Evolutionary conservation across 2,113 vertebrate genomes (phyloP), one percentile per base, ranked within the genome.

Genomic region (Gila orcuttii): DNA sequence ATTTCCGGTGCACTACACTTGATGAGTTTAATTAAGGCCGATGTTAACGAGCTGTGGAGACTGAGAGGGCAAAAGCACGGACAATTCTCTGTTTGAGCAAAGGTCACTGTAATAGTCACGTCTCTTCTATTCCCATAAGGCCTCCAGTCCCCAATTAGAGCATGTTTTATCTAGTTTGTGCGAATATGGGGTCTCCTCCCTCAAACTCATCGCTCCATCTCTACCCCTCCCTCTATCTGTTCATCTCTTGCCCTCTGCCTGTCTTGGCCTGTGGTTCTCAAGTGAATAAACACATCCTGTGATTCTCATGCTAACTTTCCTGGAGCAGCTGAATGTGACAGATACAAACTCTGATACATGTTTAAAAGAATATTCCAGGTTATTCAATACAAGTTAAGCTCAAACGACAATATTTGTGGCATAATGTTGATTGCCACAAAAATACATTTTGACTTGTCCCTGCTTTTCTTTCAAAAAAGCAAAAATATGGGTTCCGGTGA

Each of bases 151-250:
- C 45, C 57, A 52, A 52, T 82, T 45, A 45, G 3, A 23, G 60
- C 50, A 33, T 10, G 79, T 79, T 88, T 84, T 91, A 93, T 93
- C 91, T 90, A 74, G 82, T 57, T 59, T 75, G 69, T 92, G 89
- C 90, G 80, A 90, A 87, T 80, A 69, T 57, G 33, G 21, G 28
- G 71, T 28, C 28, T 76, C 13, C 9, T 60, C 47, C 62, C 55
- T 89, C 89, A 19, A 42, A 36, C 21, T 57, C 82, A 88, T 90
- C 87, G 50, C 78, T 84, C 73, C 87, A 91, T 93, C 91, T 87
- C 62, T 23, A 81, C 82, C 86, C 87, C 86, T 88, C 90, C 89
- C 90, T 86, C 79, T 86, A 90, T 90, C 88, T 80, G 80, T 87
- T 82, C 81, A 89, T 88, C 88, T 85, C 39, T 62, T 69, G 60